phyloP scores from a whole-genome alignment of 2,797 vertebrate genomes.

The Sciaenops ocellatus region DNA sequence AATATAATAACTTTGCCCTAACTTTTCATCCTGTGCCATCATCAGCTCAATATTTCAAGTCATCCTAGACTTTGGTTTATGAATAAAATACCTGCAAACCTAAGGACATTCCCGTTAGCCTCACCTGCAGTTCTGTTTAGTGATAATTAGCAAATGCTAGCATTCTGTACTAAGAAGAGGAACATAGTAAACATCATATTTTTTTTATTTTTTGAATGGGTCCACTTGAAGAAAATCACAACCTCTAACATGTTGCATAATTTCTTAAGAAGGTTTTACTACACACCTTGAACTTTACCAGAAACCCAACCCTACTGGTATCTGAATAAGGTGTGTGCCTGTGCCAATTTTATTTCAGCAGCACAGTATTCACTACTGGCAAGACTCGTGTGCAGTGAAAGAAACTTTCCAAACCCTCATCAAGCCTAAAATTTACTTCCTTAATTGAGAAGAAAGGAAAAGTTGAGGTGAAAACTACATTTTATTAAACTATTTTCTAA shows the following conservation, averaged over 20 bases:
- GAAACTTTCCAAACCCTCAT: conserved; percentile 49
- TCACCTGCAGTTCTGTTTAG: not conserved
- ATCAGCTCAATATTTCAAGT: not conserved
- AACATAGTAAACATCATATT: not conserved
- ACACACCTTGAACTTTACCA: not conserved
- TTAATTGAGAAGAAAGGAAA: conserved; percentile 35
- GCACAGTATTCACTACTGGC: conserved; percentile 32
- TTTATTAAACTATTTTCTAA: conserved; percentile 37
- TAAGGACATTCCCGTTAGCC: not conserved
- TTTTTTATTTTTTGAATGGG: not conserved
- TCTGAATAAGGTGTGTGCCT: conserved; percentile 24
- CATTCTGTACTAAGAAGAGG: not conserved
- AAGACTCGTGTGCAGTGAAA: conserved; percentile 18
- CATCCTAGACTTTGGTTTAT: not conserved
- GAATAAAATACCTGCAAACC: not conserved
- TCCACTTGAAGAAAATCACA: conserved; percentile 1
- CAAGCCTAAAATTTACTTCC: conserved; percentile 35
- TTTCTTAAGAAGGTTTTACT: not conserved
- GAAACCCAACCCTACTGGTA: conserved; percentile 6
- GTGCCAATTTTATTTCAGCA: conserved; percentile 23
- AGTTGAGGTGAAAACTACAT: conserved; percentile 17
- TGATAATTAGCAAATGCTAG: not conserved
- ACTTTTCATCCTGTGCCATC: not conserved
- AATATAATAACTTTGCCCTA: not conserved
- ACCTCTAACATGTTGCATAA: conserved; percentile 6